These are phyloP conservation scores for Cacoxenus indagator DNA, from an alignment of 2,888 invertebrate genomes.

Conservation along the genomic window DNA sequence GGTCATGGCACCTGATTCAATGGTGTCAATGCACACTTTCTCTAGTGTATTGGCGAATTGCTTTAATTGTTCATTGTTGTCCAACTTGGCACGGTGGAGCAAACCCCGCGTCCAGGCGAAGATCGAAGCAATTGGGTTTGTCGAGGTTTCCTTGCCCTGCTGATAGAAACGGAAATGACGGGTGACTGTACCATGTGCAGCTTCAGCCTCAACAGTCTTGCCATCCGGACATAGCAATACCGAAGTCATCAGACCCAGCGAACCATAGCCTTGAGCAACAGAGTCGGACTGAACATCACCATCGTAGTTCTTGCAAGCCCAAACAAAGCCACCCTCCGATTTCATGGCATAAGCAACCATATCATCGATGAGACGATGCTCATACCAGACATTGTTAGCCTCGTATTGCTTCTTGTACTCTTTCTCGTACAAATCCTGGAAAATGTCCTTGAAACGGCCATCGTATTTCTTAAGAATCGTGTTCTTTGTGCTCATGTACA, in stretches of 20 bases:
- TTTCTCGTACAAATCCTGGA: slow-evolving; percentile 92
- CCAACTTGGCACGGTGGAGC: slow-evolving; percentile 93
- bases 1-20: slow-evolving; percentile 95
- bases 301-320: slow-evolving; percentile 99
- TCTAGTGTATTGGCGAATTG: slow-evolving; percentile 90
- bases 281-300: slow-evolving; percentile 99
- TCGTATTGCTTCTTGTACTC: slow-evolving; percentile 89
- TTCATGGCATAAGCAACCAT: slow-evolving; percentile 99
- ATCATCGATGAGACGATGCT: slow-evolving; percentile 97
- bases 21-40: slow-evolving; percentile 92
- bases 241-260: slow-evolving; percentile 97
- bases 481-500: slow-evolving; percentile 96
- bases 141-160: slow-evolving; percentile 97
- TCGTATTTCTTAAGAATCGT: slow-evolving; percentile 97
- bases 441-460: slow-evolving; percentile 96
- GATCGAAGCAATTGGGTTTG: slow-evolving; percentile 98
- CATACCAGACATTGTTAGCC: slow-evolving; percentile 93
- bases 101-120: slow-evolving; percentile 98
- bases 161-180: slow-evolving; percentile 90
- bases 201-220: slow-evolving; percentile 97
- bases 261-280: slow-evolving; percentile 97
- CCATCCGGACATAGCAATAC: slow-evolving; percentile 98
- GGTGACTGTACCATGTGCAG: slow-evolving; percentile 97
- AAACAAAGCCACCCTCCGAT: slow-evolving; percentile 98
- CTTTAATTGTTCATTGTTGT: slow-evolving; percentile 82